These are phyloP conservation scores for Tortrix viridana DNA, from an alignment of 2,888 invertebrate species.

Conservation along the genomic window DNA sequence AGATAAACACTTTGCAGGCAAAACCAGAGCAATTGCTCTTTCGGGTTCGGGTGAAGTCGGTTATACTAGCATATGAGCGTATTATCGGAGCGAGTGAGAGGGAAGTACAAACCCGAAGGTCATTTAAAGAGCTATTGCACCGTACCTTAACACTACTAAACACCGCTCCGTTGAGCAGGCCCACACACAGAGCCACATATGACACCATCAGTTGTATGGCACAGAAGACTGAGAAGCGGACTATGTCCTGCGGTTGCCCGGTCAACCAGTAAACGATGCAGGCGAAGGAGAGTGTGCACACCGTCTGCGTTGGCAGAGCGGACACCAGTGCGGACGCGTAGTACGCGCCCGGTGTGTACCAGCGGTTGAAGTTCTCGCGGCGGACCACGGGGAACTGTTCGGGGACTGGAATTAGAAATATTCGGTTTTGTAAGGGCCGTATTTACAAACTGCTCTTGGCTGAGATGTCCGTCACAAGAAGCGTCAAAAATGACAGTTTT, in stretches of 20 bases:
- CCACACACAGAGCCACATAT: slow-evolving; percentile 93
- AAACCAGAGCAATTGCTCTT: no score
- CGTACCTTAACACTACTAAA: slow-evolving; percentile 90
- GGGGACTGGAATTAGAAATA: slow-evolving; percentile 87
- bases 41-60: no score
- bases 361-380: slow-evolving; percentile 94
- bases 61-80: no score
- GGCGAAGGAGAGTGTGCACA: slow-evolving; percentile 90
- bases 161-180: slow-evolving; percentile 92
- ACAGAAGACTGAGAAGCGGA: slow-evolving; percentile 89
- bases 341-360: slow-evolving; percentile 94
- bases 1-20: no score
- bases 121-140: no score
- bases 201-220: slow-evolving; percentile 90
- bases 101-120: no score
- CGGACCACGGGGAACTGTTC: slow-evolving; percentile 91
- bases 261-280: slow-evolving; percentile 93
- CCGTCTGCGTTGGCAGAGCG: slow-evolving; percentile 91
- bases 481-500: no score
- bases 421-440: no score
- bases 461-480: no score
- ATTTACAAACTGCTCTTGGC: no score
- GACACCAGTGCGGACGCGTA: slow-evolving; percentile 91
- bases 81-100: no score
- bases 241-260: slow-evolving; percentile 90